Evolutionary conservation across 2,113 vertebrate genomes (phyloP), one percentile per base, ranked within the genome.

Genomic region (Cephalopterus ornatus): DNA sequence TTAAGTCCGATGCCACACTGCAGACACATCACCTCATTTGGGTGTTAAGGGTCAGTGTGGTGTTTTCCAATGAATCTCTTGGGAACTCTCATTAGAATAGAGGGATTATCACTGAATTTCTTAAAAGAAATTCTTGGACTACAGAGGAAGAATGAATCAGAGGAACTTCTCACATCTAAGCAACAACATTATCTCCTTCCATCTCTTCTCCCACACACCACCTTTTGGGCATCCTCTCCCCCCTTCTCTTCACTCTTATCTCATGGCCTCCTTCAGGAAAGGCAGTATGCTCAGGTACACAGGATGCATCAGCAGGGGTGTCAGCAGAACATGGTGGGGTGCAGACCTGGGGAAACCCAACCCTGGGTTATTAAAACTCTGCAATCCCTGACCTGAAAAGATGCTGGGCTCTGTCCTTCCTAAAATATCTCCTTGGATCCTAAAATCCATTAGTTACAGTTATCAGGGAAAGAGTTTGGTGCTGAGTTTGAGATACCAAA

Each of bases 381-480:
- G 28, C 8, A 1, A 32, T 55, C n/a, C 6, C 73, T 93, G 70
- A 67, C 53, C 77, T 47, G 19, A 9, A 49, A 56, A 92, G 61
- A 68, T n/a, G 85, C 21, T 35, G 3, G 0, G 0, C 27, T 91
- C 33, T 47, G 44, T 37, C 55, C 42, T 70, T 73, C 73, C 63
- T 39, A 50, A 35, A 89, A 74, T 19, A n/a, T 37, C 22, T 27
- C 74, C 9, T 24, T 61, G 49, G 35, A 49, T 37, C 14, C 27
- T n/a, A 47, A 92, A 55, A 83, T 56, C 59, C 86, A 95, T 92
- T 95, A 91, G 77, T 93, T 90, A 93, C 23, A 42, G 18, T 73
- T 93, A 91, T 81, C 85, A 93, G 63, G 59, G 55, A 30, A 75
- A 88, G 23, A 80, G 35, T 77, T 93, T 78, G 59, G 79, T 92